Evolutionary conservation across 2,888 invertebrate species (phyloP), one percentile per base, ranked within the genome.

Genomic region (Pseudococcus viburni): DNA sequence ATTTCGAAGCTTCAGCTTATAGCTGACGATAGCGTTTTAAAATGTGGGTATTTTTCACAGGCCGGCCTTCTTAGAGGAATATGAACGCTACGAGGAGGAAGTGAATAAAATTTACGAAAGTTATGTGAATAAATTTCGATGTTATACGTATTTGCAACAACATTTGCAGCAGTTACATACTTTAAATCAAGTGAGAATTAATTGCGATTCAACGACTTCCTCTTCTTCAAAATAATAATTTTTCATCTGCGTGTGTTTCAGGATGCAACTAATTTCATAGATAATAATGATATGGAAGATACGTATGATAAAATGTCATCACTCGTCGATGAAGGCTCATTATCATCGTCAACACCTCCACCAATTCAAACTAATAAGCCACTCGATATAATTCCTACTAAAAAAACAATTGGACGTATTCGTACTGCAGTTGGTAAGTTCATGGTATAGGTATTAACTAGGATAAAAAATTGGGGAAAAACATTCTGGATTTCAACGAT

Each of bases 41-140:
- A 55, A 26, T 55, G 0, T 39, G 17, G 33, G 0, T 15, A 11
- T 15, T 17, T 73, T 33, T 73, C 7, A 5, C 15, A 96, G 96
- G 86, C 99, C 99, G 0, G 98, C 98, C 0, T 99, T 98, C 92
- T 95, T 99, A 94, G 97, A 98, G 90, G 99, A 99, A 92, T 96
- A 98, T 92, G 97, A 97, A 89, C 94, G 95, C 84, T 93, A 97
- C 87, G 99, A 99, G 92, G 92, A 93, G 73, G 97, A 98, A 91
- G 92, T 99, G 22, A 95, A 96, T 90, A 93, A 94, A 89, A 93
- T 98, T 26, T 98, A 98, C 92, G 95, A 95, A 64, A 95, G 96
- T 90, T 99, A 98, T 92, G 95, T 99, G 90, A 93, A 95, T 86
- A 95, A 97, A 88, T 95, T 97, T 91, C 95, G 98, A 86, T 96